Conservation (phyloP, 2,797 vertebrate genomes). For the Adrianichthys oophorus region DNA sequence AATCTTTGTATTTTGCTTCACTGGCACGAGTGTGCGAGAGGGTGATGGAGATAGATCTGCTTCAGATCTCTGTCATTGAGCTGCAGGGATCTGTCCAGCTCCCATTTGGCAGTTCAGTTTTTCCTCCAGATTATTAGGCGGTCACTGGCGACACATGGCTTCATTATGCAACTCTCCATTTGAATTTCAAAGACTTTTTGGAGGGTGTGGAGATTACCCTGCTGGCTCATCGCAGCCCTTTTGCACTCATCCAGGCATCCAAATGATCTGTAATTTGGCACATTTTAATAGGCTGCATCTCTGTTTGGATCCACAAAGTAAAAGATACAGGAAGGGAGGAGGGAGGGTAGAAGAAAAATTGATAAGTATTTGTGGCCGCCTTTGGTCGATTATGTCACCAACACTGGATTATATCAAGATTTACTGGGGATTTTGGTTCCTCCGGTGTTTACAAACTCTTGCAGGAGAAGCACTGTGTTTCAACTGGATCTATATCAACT, state of each 20-base stretch:
- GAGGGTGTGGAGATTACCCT: conserved; percentile 40
- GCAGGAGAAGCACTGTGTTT: conserved; percentile 1
- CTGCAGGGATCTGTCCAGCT: conserved; percentile 57
- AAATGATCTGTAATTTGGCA: conserved; percentile 31
- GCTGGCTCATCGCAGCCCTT: conserved; percentile 28
- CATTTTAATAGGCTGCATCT: conserved; percentile 17
- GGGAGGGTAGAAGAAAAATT: background rate
- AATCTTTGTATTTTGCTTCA: too few relatives aligned
- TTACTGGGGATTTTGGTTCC: too few relatives aligned
- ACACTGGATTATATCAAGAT: background rate
- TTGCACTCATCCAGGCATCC: conserved; percentile 18
- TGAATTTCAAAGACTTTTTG: conserved; percentile 65
- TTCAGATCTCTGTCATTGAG: conserved; percentile 45
- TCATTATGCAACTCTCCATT: conserved; percentile 72
- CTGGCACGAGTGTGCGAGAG: background rate
- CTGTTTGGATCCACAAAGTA: conserved; percentile 12
- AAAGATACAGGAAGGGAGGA: background rate
- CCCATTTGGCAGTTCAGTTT: conserved; percentile 43
- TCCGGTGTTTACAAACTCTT: background rate
- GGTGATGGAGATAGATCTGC: background rate
- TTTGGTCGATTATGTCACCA: background rate
- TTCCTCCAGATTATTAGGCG: conserved; percentile 61
- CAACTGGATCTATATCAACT: background rate
- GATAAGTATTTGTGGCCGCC: background rate
- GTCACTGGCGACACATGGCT: conserved; percentile 61